A percentile compares a stretch with the other conserved stretches of the same genome.
Evolutionary conservation across 1,140 invertebrate species (phyloP).

Genomic region (Yoshiicerus persimilis): DNA sequence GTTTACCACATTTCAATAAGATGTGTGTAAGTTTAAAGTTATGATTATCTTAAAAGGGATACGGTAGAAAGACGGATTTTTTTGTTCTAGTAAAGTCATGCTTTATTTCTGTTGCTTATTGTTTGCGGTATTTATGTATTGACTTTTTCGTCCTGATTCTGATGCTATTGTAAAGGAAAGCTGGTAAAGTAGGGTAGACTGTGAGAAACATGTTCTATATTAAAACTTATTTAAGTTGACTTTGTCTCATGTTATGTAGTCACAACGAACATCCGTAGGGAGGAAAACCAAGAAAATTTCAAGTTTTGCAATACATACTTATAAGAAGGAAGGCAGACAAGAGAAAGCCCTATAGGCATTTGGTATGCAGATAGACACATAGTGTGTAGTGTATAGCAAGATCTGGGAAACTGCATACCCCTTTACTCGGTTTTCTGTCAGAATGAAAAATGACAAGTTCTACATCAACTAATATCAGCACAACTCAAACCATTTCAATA

Average conservation of each 20-base stretch:
- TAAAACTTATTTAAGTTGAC: neutral
- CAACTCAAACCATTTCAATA: conserved; percentile 45
- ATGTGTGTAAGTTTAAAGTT: too few species aligned
- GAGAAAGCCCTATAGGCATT: neutral
- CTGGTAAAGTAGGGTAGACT: too few species aligned
- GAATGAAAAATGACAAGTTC: conserved; percentile 46
- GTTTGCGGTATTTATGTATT: neutral
- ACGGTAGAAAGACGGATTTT: neutral
- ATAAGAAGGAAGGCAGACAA: neutral
- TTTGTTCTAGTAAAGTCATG: neutral
- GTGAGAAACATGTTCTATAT: neutral
- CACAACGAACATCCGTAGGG: neutral
- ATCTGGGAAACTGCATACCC: neutral
- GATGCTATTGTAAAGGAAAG: neutral
- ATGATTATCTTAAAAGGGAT: neutral
- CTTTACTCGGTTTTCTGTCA: conserved; percentile 28
- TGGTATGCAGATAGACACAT: neutral
- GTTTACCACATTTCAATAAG: neutral
- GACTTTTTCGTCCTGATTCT: neutral
- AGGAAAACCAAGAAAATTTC: neutral
- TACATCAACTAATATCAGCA: conserved; percentile 45
- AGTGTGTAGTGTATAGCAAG: neutral
- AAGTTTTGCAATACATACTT: neutral
- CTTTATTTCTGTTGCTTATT: neutral
- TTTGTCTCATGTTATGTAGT: neutral